Conservation (phyloP, 2,113 vertebrate species). For the Enhydra lutris region DNA sequence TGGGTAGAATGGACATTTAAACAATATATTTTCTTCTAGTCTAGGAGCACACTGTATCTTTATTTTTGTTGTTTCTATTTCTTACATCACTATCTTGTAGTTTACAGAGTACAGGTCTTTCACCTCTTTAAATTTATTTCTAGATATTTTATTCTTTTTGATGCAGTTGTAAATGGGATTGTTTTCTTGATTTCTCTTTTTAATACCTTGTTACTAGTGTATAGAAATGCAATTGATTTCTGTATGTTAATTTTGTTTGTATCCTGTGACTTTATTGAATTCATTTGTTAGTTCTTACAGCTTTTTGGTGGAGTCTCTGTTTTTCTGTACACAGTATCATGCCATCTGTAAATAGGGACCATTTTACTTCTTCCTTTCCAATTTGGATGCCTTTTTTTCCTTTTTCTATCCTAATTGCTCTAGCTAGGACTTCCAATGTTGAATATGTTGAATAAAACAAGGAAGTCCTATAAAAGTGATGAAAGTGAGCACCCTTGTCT, state of each 20-base stretch:
- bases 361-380: neutral
- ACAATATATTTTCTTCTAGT: neutral
- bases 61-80: neutral
- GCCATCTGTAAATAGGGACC: neutral
- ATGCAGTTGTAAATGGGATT: too few relatives aligned
- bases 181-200: neutral
- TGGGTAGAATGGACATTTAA: neutral
- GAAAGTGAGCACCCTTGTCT: neutral
- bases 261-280: neutral
- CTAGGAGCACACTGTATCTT: neutral
- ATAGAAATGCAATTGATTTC: neutral
- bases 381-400: neutral
- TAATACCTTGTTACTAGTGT: neutral
- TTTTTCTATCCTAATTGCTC: neutral
- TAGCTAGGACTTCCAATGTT: neutral
- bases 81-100: neutral
- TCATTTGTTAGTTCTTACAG: neutral
- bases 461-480: neutral
- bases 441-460: neutral
- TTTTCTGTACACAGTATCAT: neutral
- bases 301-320: neutral
- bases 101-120: neutral
- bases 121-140: neutral
- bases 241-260: neutral
- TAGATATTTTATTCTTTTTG: too few relatives aligned